These are phyloP conservation scores for Cromileptes altivelis DNA, from an alignment of 2,113 vertebrate genomes.

Conservation along the genomic window DNA sequence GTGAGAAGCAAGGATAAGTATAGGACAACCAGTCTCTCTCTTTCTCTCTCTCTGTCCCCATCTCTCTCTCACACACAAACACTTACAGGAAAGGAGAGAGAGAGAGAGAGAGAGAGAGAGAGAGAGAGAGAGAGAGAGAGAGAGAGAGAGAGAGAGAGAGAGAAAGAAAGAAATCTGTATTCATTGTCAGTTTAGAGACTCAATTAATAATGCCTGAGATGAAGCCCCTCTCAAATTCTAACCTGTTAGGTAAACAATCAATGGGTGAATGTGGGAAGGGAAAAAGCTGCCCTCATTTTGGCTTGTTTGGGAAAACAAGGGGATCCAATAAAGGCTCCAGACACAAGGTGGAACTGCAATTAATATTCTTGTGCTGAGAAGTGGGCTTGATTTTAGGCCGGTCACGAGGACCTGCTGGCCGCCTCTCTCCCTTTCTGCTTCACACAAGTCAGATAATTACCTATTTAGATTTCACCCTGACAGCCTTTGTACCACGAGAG, in stretches of 20 bases:
- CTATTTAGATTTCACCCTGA: slow-evolving; percentile 77
- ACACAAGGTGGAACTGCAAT: slow-evolving; percentile 66
- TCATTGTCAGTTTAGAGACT: slow-evolving; percentile 63
- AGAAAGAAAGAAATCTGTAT: slow-evolving; percentile 31
- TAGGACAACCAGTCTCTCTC: slow-evolving; percentile 40
- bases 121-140: too few relatives aligned
- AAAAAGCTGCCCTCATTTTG: slow-evolving; percentile 59
- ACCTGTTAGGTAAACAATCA: slow-evolving; percentile 76
- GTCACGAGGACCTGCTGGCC: slow-evolving; percentile 55
- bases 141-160: too few relatives aligned
- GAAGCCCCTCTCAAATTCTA: slow-evolving; percentile 54
- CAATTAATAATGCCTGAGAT: slow-evolving; percentile 71
- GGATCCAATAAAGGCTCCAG: slow-evolving; percentile 55
- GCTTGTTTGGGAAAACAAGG: slow-evolving; percentile 61
- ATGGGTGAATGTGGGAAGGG: slow-evolving; percentile 41
- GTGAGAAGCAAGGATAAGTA: slow-evolving; percentile 57
- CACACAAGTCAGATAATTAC: slow-evolving; percentile 73
- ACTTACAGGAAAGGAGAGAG: slow-evolving; percentile 33
- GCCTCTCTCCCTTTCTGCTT: slow-evolving; percentile 16
- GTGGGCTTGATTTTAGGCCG: slow-evolving; percentile 64
- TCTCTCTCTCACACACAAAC: slow-evolving; percentile 13
- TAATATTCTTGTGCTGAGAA: slow-evolving; percentile 73
- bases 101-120: not conserved
- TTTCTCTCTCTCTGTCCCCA: slow-evolving; percentile 14
- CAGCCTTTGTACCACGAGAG: slow-evolving; percentile 58